Evolutionary conservation across 2,888 invertebrate species (phyloP), one percentile per base, ranked within the genome.

Genomic region (Brassicogethes aeneus): DNA sequence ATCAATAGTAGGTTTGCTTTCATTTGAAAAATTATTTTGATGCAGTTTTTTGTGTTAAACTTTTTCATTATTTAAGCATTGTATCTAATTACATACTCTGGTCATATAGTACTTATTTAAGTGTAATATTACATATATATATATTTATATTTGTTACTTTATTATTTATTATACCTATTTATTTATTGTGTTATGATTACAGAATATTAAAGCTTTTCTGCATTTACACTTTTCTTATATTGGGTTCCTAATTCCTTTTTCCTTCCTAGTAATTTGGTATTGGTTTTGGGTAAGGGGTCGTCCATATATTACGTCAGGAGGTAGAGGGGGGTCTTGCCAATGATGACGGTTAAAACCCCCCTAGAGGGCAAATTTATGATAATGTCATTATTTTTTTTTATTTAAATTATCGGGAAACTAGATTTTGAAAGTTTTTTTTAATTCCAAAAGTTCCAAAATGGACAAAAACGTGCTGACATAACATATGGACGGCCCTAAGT

Each of bases 151-250:
- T 54, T 55, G 54, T 56, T 54, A 56, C 52, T 48, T 41, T 47
- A 44, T n/a, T n/a, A 48, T 48, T 45, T 48, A 53, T 50, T 50
- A 45, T 44, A n/a, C n/a, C n/a, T n/a, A 50, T 54, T 54, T 53
- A 54, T 59, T 60, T 60, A 59, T 59, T 61, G 59, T 61, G 60
- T 60, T 60, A 58, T 60, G 60, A 60, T 42, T 42, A 45, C 46
- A 47, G 43, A 43, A 51, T 49, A 59, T 62, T 62, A 63, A 63
- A 57, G 61, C 62, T 62, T 63, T 60, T 54, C 51, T 53, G 61
- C 60, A 56, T 50, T 50, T 52, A 45, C 38, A 50, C 46, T 48
- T 52, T 43, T 34, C 41, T 53, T 54, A 48, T 45, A 41, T 46
- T 44, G 43, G 45, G 44, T 50, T 43, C 50, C 54, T 52, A n/a